Evolutionary conservation across 2,113 vertebrate species (phyloP).

Genomic region (Prinia subflava): DNA sequence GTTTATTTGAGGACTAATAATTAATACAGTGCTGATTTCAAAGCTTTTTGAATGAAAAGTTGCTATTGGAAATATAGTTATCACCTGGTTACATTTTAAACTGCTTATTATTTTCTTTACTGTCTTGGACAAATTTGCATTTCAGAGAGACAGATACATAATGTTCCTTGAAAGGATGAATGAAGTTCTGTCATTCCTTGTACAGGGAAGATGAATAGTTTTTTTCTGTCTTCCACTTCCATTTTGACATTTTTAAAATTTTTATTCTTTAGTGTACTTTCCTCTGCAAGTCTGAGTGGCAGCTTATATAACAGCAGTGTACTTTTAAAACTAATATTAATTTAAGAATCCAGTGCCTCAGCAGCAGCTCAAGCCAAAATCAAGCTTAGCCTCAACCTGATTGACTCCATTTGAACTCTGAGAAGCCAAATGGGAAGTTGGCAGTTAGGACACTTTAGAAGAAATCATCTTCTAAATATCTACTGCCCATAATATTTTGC

Average conservation of each 20-base stretch:
- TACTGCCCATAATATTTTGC: neutral
- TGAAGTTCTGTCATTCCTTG: slow-evolving; percentile 6
- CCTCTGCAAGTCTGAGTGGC: neutral
- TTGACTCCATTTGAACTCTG: neutral
- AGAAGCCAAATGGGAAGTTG: neutral
- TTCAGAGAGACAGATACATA: neutral
- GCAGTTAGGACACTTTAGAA: neutral
- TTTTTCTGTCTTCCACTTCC: neutral
- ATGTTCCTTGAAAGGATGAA: slow-evolving; percentile 20
- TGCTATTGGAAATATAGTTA: neutral
- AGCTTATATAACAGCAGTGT: neutral
- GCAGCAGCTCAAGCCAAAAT: neutral
- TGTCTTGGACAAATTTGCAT: slow-evolving; percentile 5
- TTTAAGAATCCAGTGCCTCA: neutral
- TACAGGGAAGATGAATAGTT: neutral
- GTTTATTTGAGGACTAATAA: neutral
- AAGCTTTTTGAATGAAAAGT: neutral
- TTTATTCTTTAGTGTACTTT: slow-evolving; percentile 22
- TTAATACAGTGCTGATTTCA: neutral
- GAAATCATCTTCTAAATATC: neutral
- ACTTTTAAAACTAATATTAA: neutral
- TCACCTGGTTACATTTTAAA: neutral
- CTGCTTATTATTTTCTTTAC: neutral
- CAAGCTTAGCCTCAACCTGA: neutral
- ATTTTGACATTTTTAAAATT: neutral